These are phyloP conservation scores for Amazona guildingii DNA, from an alignment of 2,113 vertebrate genomes.

Conservation along the genomic window DNA sequence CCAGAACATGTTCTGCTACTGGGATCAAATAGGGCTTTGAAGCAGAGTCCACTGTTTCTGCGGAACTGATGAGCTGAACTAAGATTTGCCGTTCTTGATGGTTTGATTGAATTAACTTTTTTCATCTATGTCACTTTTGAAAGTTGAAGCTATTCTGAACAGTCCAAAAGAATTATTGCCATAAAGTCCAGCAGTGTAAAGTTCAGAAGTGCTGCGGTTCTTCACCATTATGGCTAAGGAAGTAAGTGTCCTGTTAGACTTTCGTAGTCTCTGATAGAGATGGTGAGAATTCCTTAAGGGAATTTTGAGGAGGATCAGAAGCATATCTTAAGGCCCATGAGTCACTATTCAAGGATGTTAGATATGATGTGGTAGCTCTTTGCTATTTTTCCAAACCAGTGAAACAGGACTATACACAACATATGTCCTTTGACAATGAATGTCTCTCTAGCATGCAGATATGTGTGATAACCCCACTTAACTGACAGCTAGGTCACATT, in stretches of 20 bases:
- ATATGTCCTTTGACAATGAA: not conserved
- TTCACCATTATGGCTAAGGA: not conserved
- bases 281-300: not conserved
- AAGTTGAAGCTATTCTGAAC: not conserved
- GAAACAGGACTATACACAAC: not conserved
- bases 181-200: not conserved
- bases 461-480: not conserved
- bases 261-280: not conserved
- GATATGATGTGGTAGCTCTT: not conserved
- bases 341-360: not conserved
- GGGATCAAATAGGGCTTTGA: not conserved
- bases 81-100: not conserved
- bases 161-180: not conserved
- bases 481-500: not conserved
- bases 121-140: not conserved
- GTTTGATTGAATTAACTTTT: not conserved
- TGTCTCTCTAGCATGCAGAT: not conserved
- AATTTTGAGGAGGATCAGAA: not conserved
- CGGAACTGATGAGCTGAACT: not conserved
- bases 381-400: not conserved
- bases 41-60: not conserved
- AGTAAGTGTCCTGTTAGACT: not conserved
- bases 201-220: not conserved
- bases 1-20: not conserved
- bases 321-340: not conserved